A percentile compares a stretch with the other conserved stretches of the same genome.
phyloP scores from a whole-genome alignment of 1,140 invertebrate genomes.

The Drosophila rhopaloa region DNA sequence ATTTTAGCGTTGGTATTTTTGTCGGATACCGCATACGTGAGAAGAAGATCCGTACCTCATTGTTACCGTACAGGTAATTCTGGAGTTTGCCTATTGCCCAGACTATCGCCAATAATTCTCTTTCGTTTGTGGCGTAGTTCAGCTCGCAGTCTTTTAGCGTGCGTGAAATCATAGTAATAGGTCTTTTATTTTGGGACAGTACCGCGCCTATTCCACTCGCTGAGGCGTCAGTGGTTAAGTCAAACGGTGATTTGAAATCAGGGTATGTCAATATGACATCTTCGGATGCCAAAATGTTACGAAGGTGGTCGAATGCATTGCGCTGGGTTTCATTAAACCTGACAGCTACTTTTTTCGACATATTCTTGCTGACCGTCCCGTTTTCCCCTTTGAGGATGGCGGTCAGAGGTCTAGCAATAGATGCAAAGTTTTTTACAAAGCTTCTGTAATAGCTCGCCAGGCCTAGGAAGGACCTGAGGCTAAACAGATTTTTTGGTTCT shows the following conservation, averaged over 20 bases:
- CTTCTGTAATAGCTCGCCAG: conserved; percentile 7
- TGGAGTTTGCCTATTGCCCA: conserved; percentile 15
- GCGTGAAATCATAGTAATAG: conserved; percentile 6
- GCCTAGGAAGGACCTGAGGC: conserved; percentile 7
- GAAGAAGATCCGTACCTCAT: conserved; percentile 15
- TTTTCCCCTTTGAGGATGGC: conserved; percentile 17
- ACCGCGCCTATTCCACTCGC: neutral
- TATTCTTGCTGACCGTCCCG: neutral
- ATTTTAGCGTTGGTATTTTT: conserved; percentile 25
- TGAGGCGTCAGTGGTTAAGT: conserved; percentile 5
- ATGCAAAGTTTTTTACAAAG: conserved; percentile 11
- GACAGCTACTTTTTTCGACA: conserved; percentile 13
- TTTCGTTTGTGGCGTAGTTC: conserved; percentile 11
- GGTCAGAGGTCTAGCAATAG: neutral
- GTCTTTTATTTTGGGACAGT: neutral
- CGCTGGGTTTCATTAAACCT: conserved; percentile 1
- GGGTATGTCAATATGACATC: conserved; percentile 14
- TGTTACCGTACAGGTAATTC: conserved; percentile 23
- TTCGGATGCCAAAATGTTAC: conserved; percentile 11
- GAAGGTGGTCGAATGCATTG: neutral
- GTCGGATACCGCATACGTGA: conserved; percentile 14
- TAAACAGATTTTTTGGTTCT: conserved; percentile 2
- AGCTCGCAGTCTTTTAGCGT: conserved; percentile 9
- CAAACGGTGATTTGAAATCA: conserved; percentile 12
- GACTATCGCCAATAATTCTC: conserved; percentile 9